Base-by-base conservation (phyloP, 2,113 vertebrate genomes). In the Sturnus vulgaris region DNA sequence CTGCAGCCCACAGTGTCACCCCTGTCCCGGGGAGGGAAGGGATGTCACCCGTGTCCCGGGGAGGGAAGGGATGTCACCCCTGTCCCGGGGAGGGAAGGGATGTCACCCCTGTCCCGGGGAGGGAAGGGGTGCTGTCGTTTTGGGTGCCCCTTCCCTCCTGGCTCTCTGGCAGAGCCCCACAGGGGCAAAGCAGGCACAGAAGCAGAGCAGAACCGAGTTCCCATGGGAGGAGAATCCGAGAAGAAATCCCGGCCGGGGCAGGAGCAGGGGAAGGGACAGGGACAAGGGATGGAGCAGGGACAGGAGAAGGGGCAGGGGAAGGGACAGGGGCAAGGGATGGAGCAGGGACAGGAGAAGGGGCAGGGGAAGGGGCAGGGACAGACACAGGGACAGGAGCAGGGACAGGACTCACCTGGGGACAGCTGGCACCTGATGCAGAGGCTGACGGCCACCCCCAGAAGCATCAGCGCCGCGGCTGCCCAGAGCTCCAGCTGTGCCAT, bases 401-500 rank as follows among this genome's bases (percentile, higher is more conserved):
- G 20, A 25, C 61, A 60, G 83, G 3, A 25, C 86, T 96, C 44
- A 98, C 98, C 97, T 0, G 78, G 50, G 52, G 52, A 76, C 37
- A 12, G 93, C 42, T 82, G 94, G 81, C 98, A 98, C 68, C 50
- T 95, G 65, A 96, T 7, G 2, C 98, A 98, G 59, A 98, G 79
- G 86, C 96, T 78, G 7, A 97, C 18, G 0, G 64, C 44, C 0
- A 47, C 85, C 17, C 96, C 98, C 3, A 98, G 75, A 57, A 98
- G 56, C 95, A 98, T 35, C 96, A 98, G 73, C 1, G n/a, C 92
- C 0, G 70, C 79, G 0, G 95, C 95, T 0, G 37, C 97, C 92
- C 97, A 97, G 88, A 98, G 93, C 86, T 98, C 97, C 1, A 22
- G 46, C 7, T 56, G 70, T 2, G 14, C 81, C 98, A 98, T 98